Evolutionary conservation across 2,797 vertebrate genomes (phyloP).

Genomic region (Potorous gilbertii): DNA sequence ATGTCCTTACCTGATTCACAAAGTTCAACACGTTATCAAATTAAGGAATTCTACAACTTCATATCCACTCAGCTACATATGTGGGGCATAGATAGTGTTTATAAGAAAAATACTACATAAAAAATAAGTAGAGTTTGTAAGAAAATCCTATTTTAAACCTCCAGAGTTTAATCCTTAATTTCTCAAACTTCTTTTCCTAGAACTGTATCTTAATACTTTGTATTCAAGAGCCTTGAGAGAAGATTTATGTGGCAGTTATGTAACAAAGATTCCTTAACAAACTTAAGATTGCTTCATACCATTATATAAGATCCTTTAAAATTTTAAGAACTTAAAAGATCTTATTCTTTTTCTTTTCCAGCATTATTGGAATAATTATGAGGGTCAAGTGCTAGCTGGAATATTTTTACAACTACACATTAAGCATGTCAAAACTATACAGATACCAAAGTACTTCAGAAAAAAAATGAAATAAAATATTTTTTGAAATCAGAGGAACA

Average conservation of each 20-base stretch:
- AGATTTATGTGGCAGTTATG: background rate
- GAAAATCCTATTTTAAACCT: conserved; percentile 35
- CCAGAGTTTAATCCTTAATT: conserved; percentile 32
- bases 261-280: background rate
- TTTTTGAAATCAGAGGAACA: conserved; percentile 20
- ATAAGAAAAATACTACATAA: too few relatives aligned
- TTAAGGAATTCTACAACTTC: conserved; percentile 14
- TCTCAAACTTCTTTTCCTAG: conserved; percentile 17
- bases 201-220: conserved; percentile 30
- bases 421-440: conserved; percentile 43
- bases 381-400: conserved; percentile 37
- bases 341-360: conserved; percentile 31
- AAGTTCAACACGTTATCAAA: background rate
- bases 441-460: conserved; percentile 44
- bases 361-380: conserved; percentile 18
- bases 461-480: conserved; percentile 26
- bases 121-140: background rate
- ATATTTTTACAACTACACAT: conserved; percentile 16
- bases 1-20: background rate
- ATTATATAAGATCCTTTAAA: background rate
- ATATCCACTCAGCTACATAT: too few relatives aligned
- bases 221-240: background rate
- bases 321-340: conserved; percentile 24
- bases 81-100: too few relatives aligned
- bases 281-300: background rate